Percentiles rank a stretch among this genome's conserved stretches.
Evolutionary conservation across 2,797 vertebrate genomes (phyloP).

Genomic region (Typhlichthys subterraneus): DNA sequence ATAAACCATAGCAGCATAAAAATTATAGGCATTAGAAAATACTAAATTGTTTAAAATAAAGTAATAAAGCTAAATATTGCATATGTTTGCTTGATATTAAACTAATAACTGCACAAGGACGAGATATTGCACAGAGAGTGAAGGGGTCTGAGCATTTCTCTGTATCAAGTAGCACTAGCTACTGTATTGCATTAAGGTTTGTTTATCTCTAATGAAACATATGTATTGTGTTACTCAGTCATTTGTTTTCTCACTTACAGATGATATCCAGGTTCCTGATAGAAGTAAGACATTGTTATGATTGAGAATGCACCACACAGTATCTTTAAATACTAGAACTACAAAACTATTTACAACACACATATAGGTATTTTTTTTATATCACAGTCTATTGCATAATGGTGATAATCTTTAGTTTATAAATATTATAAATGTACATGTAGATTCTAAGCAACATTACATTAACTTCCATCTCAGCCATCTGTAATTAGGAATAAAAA

Average conservation of each 20-base stretch:
- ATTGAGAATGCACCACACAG: slow-evolving; percentile 89
- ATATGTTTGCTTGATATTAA: slow-evolving; percentile 33
- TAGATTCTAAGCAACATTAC: slow-evolving; percentile 80
- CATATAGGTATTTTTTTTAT: slow-evolving; percentile 90
- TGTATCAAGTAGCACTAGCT: slow-evolving; percentile 61
- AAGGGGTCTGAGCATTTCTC: slow-evolving; percentile 37
- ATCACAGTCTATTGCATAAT: slow-evolving; percentile 89
- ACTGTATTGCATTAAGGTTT: slow-evolving; percentile 90
- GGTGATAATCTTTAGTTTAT: slow-evolving; percentile 88
- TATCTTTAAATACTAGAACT: slow-evolving; percentile 87
- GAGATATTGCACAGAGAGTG: slow-evolving; percentile 33
- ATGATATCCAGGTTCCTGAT: slow-evolving; percentile 87
- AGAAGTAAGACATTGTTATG: slow-evolving; percentile 93
- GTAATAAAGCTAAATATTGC: slow-evolving; percentile 33
- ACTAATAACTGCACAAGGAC: slow-evolving; percentile 23
- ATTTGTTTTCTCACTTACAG: slow-evolving; percentile 81
- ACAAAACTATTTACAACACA: slow-evolving; percentile 97
- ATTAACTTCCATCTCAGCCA: slow-evolving; percentile 71
- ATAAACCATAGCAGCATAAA: slow-evolving; percentile 10
- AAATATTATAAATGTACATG: slow-evolving; percentile 89
- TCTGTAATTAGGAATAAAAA: slow-evolving; percentile 79
- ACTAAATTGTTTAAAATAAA: slow-evolving; percentile 26
- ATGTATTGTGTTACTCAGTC: slow-evolving; percentile 73
- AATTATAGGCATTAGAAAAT: slow-evolving; percentile 20
- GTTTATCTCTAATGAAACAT: slow-evolving; percentile 71